These are phyloP conservation scores for Electrophaes corylata DNA, from an alignment of 2,888 invertebrate species.

Conservation along the genomic window DNA sequence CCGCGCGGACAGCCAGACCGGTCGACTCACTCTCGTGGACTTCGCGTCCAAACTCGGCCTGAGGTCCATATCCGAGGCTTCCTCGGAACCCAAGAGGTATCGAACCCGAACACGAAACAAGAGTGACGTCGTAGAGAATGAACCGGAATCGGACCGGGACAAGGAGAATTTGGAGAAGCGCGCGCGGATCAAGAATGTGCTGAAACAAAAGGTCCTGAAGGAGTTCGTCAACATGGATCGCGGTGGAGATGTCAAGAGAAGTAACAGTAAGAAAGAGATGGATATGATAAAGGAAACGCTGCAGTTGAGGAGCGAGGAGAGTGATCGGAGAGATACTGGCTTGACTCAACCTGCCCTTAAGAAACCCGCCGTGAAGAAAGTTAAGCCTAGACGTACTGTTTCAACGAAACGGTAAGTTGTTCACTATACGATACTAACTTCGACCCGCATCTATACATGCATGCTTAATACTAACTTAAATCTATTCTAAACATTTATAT, in stretches of 20 bases:
- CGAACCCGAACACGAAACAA: constrained; percentile 7
- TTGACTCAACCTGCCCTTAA: background rate
- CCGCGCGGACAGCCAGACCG: constrained; percentile 11
- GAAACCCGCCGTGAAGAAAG: background rate
- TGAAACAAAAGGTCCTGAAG: background rate
- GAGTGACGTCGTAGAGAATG: background rate
- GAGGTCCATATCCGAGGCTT: constrained; percentile 36
- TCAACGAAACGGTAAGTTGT: constrained; percentile 8
- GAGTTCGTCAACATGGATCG: background rate
- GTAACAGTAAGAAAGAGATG: background rate
- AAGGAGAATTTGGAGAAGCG: background rate
- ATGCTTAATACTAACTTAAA: too few relatives aligned
- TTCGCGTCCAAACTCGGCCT: constrained; percentile 55
- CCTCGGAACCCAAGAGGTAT: constrained; percentile 1
- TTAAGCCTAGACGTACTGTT: background rate
- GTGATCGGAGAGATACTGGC: background rate
- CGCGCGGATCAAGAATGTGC: background rate
- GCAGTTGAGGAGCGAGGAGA: constrained; percentile 6
- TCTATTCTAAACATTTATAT: too few relatives aligned
- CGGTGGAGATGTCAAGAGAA: background rate
- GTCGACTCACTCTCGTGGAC: constrained; percentile 36
- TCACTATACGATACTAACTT: too few relatives aligned
- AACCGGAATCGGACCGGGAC: background rate
- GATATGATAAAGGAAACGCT: background rate
- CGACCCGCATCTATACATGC: too few relatives aligned